These are phyloP conservation scores for Pachypeltis micranthus DNA, from an alignment of 1,140 invertebrate species.

Conservation along the genomic window DNA sequence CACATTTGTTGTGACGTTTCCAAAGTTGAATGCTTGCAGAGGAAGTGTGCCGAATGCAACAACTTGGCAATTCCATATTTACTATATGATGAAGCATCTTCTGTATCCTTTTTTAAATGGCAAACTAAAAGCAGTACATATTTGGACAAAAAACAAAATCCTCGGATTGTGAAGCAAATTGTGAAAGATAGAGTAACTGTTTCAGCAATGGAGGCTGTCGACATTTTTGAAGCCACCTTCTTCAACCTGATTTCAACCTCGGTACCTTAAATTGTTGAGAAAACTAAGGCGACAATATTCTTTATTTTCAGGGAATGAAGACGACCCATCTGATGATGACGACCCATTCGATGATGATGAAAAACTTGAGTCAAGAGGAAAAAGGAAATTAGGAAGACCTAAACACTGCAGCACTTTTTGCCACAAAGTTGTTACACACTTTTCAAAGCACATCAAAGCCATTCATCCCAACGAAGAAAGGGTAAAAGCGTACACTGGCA, in stretches of 20 bases:
- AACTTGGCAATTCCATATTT: constrained; percentile 8
- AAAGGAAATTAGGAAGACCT: not conserved
- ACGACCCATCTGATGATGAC: no score
- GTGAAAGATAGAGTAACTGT: constrained; percentile 4
- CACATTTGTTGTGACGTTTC: constrained; percentile 14
- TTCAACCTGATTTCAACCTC: no score
- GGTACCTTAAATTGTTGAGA: no score
- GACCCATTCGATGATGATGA: no score
- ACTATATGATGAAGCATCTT: constrained; percentile 1
- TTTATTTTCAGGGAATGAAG: no score
- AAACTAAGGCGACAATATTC: no score
- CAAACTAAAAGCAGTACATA: not conserved
- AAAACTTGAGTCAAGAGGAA: no score
- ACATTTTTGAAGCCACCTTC: not conserved
- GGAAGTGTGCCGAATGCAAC: constrained; percentile 16
- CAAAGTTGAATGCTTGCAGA: constrained; percentile 14
- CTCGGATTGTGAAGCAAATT: not conserved
- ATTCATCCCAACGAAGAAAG: not conserved
- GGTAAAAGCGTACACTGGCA: not conserved
- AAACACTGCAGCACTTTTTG: not conserved
- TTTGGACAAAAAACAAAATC: constrained; percentile 8
- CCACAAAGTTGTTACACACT: not conserved
- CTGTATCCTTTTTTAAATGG: not conserved
- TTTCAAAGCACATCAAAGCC: not conserved
- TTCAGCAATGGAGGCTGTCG: not conserved